phyloP scores from a whole-genome alignment of 2,113 vertebrate species.

The Tachuris rubrigastra region DNA sequence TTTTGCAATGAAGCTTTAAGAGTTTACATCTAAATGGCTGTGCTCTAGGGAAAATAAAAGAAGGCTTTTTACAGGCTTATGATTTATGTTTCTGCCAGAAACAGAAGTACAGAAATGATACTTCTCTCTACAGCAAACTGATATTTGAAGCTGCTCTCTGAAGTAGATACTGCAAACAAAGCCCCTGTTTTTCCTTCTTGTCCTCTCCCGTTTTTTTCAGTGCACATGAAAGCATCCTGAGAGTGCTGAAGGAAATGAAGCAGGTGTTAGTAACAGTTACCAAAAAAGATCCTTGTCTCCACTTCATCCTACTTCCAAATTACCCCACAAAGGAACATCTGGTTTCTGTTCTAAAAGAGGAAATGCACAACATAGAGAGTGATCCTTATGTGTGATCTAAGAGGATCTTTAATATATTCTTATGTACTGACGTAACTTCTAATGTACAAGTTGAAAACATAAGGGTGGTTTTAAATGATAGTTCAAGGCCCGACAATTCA shows the following conservation, averaged over 20 bases:
- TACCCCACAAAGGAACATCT: constrained; percentile 38
- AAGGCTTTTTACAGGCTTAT: background rate
- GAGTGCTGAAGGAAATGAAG: constrained; percentile 24
- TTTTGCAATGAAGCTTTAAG: constrained; percentile 50
- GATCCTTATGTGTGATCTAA: background rate
- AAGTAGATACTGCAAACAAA: background rate
- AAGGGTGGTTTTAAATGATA: background rate
- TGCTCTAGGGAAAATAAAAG: constrained; percentile 27
- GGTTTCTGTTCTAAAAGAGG: constrained; percentile 48
- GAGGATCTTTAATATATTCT: background rate
- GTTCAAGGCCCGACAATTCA: background rate
- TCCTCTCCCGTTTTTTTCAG: background rate
- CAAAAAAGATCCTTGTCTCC: constrained; percentile 38
- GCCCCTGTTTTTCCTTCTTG: background rate
- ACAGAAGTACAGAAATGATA: background rate
- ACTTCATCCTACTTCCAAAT: background rate
- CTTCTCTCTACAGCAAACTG: background rate
- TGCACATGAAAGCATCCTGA: background rate
- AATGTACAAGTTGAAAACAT: background rate
- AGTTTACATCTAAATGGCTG: constrained; percentile 39
- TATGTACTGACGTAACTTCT: background rate
- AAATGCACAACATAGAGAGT: background rate
- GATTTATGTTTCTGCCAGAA: constrained; percentile 11
- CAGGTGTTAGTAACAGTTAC: constrained; percentile 50
- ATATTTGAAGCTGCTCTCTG: background rate